A percentile compares a stretch with the other conserved stretches of the same genome.
Conservation (phyloP, 2,888 invertebrate genomes). For the Melieria crassipennis region DNA sequence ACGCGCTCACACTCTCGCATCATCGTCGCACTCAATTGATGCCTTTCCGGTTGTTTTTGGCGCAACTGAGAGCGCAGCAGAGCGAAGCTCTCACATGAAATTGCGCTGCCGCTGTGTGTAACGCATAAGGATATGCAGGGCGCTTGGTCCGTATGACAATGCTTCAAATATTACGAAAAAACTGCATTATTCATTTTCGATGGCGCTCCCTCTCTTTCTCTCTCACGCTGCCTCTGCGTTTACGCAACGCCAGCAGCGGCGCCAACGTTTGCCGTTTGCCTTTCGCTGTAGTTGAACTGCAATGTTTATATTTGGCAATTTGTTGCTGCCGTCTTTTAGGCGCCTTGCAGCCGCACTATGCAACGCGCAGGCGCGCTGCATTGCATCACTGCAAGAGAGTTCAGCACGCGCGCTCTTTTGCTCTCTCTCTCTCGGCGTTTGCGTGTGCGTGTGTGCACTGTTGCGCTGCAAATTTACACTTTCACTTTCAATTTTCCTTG, state of each 20-base stretch:
- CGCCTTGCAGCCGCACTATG: neutral
- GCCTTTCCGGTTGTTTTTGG: no score
- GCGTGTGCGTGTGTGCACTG: neutral
- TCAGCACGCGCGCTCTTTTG: neutral
- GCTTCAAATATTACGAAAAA: neutral
- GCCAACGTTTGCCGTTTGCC: neutral
- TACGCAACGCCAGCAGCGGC: conserved; percentile 3
- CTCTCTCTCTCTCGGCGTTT: neutral
- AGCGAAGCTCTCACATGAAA: no score
- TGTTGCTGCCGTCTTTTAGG: conserved; percentile 29
- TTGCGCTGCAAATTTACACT: conserved; percentile 8
- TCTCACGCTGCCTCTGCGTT: conserved; percentile 5
- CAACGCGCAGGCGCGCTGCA: conserved; percentile 16
- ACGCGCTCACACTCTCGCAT: conserved; percentile 13
- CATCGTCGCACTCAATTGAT: no score
- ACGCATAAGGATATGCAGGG: no score
- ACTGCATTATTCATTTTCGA: neutral
- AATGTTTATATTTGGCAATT: conserved; percentile 16
- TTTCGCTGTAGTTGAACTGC: conserved; percentile 24
- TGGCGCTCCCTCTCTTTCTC: neutral
- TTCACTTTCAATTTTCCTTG: conserved; percentile 33
- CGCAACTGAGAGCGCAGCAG: no score
- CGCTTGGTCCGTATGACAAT: no score
- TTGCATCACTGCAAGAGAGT: neutral
- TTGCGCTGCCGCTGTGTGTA: no score